A percentile compares a stretch with the other conserved stretches of the same genome.
phyloP scores from a whole-genome alignment of 2,113 vertebrate genomes.

The Numenius arquata region DNA sequence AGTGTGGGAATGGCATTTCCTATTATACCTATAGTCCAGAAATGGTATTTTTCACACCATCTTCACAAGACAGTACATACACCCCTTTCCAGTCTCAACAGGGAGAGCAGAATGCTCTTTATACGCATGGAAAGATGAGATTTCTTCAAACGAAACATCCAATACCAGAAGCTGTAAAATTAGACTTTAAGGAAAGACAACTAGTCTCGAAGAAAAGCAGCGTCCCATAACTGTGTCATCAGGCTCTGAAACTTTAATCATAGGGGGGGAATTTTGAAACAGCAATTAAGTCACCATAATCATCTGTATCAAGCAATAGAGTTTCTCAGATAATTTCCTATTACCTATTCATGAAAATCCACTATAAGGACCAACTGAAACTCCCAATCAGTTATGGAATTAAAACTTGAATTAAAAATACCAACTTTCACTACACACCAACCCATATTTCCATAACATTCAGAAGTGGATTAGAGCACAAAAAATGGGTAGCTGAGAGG shows the following conservation, averaged over 20 bases:
- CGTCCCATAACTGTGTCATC: neutral
- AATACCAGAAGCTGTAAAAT: neutral
- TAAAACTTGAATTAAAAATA: neutral
- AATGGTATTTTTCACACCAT: neutral
- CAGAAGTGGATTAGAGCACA: neutral
- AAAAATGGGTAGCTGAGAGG: neutral
- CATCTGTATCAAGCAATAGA: neutral
- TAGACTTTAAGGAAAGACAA: neutral
- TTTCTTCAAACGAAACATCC: neutral
- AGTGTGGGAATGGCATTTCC: neutral
- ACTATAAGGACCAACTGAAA: neutral
- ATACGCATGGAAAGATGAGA: neutral
- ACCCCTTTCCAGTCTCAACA: neutral
- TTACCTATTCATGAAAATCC: neutral
- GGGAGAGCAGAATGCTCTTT: neutral
- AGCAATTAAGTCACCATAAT: neutral
- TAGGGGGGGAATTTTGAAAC: neutral
- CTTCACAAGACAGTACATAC: neutral
- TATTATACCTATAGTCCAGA: neutral
- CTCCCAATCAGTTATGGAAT: neutral
- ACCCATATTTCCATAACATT: neutral
- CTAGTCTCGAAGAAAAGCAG: neutral
- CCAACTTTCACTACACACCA: neutral
- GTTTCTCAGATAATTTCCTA: neutral
- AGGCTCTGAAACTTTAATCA: neutral